A percentile compares a stretch with the other conserved stretches of the same genome.
phyloP scores from a whole-genome alignment of 1,140 invertebrate species.

The Odontomachus brunneus region DNA sequence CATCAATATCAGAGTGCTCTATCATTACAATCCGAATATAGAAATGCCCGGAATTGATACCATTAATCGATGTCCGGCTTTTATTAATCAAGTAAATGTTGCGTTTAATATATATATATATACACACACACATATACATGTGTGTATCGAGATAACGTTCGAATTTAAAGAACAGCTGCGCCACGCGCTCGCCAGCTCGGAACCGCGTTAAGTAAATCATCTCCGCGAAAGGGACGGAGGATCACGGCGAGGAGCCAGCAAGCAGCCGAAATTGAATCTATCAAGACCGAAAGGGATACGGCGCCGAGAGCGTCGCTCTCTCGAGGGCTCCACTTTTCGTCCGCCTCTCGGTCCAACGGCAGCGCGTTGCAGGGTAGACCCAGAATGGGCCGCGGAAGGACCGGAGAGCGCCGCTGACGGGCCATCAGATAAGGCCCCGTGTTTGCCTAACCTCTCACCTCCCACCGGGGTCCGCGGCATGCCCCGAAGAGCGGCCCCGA shows the following conservation, averaged over 20 bases:
- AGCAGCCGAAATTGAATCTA: slow-evolving; percentile 77
- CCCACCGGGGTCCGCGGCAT: slow-evolving; percentile 76
- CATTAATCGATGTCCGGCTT: too few species aligned
- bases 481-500: slow-evolving; percentile 63
- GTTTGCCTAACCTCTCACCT: slow-evolving; percentile 84
- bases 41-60: too few species aligned
- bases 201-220: slow-evolving; percentile 30
- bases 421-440: slow-evolving; percentile 83
- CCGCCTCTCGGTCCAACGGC: slow-evolving; percentile 54
- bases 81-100: too few species aligned
- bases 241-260: background rate
- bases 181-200: background rate
- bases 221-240: background rate
- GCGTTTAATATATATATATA: background rate
- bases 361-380: slow-evolving; percentile 76
- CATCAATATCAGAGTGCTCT: too few species aligned
- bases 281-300: slow-evolving; percentile 72
- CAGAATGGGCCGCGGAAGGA: slow-evolving; percentile 59
- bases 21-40: too few species aligned
- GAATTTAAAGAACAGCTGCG: slow-evolving; percentile 11
- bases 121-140: too few species aligned
- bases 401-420: slow-evolving; percentile 78
- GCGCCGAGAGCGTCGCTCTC: slow-evolving; percentile 65
- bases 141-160: background rate
- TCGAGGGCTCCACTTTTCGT: slow-evolving; percentile 73